Evolutionary conservation across 2,113 vertebrate species (phyloP).

Genomic region (Petroica traversi): DNA sequence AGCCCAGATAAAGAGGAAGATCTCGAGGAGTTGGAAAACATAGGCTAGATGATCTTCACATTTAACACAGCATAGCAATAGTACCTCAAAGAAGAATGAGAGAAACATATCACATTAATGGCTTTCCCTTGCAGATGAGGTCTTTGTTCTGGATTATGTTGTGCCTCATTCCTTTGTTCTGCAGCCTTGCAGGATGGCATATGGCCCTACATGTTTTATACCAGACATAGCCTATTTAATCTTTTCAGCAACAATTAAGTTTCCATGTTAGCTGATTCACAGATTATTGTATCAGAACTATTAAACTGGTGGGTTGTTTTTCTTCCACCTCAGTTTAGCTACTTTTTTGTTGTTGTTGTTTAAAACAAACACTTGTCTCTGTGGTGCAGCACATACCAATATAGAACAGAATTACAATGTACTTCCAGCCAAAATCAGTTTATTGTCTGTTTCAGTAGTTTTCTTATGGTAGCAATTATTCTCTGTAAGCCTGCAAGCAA

Average conservation of each 20-base stretch:
- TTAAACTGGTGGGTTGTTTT: conserved; percentile 58
- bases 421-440: conserved; percentile 80
- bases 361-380: conserved; percentile 77
- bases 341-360: conserved; percentile 69
- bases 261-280: conserved; percentile 57
- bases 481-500: conserved; percentile 79
- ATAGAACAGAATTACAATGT: conserved; percentile 80
- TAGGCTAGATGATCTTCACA: neutral
- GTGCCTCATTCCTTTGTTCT: neutral
- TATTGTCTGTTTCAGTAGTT: conserved; percentile 81
- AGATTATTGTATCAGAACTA: conserved; percentile 67
- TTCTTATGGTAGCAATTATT: conserved; percentile 81
- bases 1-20: neutral
- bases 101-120: neutral
- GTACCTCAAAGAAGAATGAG: neutral
- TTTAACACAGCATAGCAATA: neutral
- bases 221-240: conserved; percentile 60
- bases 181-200: neutral
- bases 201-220: conserved; percentile 37
- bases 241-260: conserved; percentile 70
- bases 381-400: conserved; percentile 72
- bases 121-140: neutral
- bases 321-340: conserved; percentile 35
- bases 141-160: conserved; percentile 7
- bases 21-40: neutral